Evolutionary conservation across 2,888 invertebrate genomes (phyloP).

Genomic region (Phrixothrix hirtus): DNA sequence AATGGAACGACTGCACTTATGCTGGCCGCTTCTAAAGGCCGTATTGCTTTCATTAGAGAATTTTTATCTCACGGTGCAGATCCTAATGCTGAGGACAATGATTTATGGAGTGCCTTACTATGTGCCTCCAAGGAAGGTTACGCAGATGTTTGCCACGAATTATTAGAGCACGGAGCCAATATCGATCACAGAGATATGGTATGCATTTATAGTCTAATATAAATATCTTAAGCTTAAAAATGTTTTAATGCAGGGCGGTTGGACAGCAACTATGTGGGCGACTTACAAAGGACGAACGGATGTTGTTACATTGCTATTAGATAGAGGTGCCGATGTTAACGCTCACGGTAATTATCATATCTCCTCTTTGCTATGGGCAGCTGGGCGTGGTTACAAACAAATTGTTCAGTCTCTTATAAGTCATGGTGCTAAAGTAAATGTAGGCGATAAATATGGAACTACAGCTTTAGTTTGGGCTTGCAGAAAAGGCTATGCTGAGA

Average conservation of each 20-base stretch:
- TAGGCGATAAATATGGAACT: constrained; percentile 96
- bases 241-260: constrained; percentile 74
- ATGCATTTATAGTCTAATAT: constrained; percentile 8
- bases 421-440: constrained; percentile 90
- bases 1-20: constrained; percentile 94
- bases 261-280: constrained; percentile 98
- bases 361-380: constrained; percentile 91
- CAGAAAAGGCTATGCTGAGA: constrained; percentile 83
- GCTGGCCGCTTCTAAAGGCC: constrained; percentile 85
- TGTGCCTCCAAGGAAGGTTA: constrained; percentile 91
- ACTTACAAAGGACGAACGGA: constrained; percentile 84
- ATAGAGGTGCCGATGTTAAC: constrained; percentile 90
- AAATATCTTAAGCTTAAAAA: background rate
- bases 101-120: constrained; percentile 90
- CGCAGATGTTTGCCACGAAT: constrained; percentile 74
- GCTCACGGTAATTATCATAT: constrained; percentile 95
- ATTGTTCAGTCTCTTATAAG: constrained; percentile 82
- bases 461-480: constrained; percentile 96
- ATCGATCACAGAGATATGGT: constrained; percentile 71
- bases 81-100: constrained; percentile 86
- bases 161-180: constrained; percentile 83
- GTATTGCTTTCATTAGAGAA: constrained; percentile 79
- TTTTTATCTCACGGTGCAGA: constrained; percentile 91
- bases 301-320: constrained; percentile 76
- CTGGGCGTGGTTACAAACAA: constrained; percentile 86